phyloP scores from a whole-genome alignment of 2,888 invertebrate genomes.

The Pasiphila rectangulata region DNA sequence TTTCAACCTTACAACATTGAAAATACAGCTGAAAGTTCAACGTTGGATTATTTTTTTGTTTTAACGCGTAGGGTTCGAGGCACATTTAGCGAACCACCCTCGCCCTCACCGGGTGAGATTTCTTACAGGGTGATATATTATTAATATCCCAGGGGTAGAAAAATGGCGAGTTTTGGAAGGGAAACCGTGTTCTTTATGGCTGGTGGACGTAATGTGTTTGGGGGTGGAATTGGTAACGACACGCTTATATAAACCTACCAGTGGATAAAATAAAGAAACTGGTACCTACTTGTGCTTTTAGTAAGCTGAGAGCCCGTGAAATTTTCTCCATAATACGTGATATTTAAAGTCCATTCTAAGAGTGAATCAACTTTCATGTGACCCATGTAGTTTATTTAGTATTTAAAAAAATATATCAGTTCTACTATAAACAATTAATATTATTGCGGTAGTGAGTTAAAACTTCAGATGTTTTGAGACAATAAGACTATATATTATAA shows the following conservation, averaged over 20 bases:
- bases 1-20: conserved; percentile 35
- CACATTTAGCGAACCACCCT: conserved; percentile 68
- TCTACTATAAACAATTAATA: too few relatives aligned
- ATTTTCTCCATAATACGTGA: too few relatives aligned
- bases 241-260: not conserved
- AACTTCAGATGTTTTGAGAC: too few relatives aligned
- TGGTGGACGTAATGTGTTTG: conserved; percentile 13
- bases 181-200: conserved; percentile 57
- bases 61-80: conserved; percentile 61
- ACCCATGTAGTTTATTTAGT: too few relatives aligned
- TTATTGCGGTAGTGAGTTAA: too few relatives aligned
- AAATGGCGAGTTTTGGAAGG: conserved; percentile 60
- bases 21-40: conserved; percentile 39
- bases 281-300: too few relatives aligned
- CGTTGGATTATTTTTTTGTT: conserved; percentile 46
- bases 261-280: too few relatives aligned
- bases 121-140: conserved; percentile 77
- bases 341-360: too few relatives aligned
- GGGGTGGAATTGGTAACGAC: conserved; percentile 2
- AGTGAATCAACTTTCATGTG: too few relatives aligned
- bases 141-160: conserved; percentile 68
- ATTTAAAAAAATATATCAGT: too few relatives aligned
- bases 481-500: too few relatives aligned
- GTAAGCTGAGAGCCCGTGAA: too few relatives aligned
- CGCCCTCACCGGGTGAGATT: conserved; percentile 58